phyloP scores from a whole-genome alignment of 2,797 vertebrate genomes.

The Paramormyrops hopkinsi region DNA sequence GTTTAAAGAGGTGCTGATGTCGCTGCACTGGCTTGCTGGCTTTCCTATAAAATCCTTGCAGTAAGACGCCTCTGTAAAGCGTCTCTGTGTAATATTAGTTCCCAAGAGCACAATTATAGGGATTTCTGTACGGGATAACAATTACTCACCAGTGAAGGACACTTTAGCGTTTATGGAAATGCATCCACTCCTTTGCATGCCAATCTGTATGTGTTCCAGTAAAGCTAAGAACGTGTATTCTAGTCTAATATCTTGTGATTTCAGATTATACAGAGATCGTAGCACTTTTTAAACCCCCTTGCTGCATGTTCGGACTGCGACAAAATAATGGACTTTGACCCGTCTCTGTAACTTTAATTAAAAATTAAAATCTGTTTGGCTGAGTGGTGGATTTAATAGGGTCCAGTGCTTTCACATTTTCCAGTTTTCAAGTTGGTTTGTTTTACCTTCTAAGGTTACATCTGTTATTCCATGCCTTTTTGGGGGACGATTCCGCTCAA shows the following conservation, averaged over 20 bases:
- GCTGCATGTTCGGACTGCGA: not conserved
- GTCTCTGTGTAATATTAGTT: slow-evolving; percentile 24
- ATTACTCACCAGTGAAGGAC: not conserved
- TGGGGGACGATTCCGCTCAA: not conserved
- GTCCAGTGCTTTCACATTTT: not conserved
- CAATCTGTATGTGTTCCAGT: not conserved
- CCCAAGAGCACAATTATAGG: not conserved
- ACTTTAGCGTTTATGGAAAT: not conserved
- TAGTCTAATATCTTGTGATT: not conserved
- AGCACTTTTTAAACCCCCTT: not conserved
- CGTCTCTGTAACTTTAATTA: not conserved
- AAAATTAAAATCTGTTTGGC: not conserved
- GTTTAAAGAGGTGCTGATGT: not conserved
- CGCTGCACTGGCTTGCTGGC: not conserved
- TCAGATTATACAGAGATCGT: not conserved
- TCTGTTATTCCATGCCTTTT: not conserved
- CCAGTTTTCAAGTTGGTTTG: not conserved
- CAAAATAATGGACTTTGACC: not conserved
- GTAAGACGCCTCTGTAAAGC: slow-evolving; percentile 39
- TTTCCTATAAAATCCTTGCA: not conserved
- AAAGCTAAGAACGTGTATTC: not conserved
- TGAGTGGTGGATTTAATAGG: not conserved
- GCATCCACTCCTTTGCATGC: not conserved
- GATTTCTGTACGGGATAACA: not conserved
- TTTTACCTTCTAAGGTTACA: not conserved